phyloP scores from a whole-genome alignment of 2,113 vertebrate genomes.

The Melozone crissalis region DNA sequence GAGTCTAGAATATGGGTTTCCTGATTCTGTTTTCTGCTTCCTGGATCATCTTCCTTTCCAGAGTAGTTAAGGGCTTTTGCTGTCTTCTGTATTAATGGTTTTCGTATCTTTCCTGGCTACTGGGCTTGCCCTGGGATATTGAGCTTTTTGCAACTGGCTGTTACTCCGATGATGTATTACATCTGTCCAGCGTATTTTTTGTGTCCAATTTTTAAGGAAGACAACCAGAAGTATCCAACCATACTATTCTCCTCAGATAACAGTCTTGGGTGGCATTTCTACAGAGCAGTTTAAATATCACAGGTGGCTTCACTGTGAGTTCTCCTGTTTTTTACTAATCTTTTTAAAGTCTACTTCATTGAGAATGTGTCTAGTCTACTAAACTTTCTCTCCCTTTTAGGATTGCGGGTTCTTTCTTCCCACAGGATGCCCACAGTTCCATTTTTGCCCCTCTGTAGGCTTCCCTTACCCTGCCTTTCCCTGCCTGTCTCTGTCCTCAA shows the following conservation, averaged over 20 bases:
- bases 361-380: not conserved
- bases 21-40: not conserved
- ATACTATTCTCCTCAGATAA: not conserved
- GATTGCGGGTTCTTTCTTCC: not conserved
- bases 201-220: not conserved
- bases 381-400: not conserved
- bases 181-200: not conserved
- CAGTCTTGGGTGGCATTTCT: not conserved
- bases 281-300: not conserved
- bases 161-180: not conserved
- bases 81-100: not conserved
- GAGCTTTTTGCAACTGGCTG: no score
- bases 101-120: not conserved
- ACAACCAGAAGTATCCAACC: not conserved
- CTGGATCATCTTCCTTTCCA: not conserved
- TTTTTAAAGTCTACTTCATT: not conserved
- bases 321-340: not conserved
- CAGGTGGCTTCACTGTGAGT: not conserved
- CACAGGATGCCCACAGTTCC: not conserved
- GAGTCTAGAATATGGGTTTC: not conserved
- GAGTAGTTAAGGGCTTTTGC: not conserved
- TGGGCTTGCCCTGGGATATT: not conserved
- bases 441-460: not conserved
- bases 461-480: not conserved
- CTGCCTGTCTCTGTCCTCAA: not conserved